Base-by-base conservation (phyloP, 2,888 invertebrate species). In the Dichetophora obliterata region DNA sequence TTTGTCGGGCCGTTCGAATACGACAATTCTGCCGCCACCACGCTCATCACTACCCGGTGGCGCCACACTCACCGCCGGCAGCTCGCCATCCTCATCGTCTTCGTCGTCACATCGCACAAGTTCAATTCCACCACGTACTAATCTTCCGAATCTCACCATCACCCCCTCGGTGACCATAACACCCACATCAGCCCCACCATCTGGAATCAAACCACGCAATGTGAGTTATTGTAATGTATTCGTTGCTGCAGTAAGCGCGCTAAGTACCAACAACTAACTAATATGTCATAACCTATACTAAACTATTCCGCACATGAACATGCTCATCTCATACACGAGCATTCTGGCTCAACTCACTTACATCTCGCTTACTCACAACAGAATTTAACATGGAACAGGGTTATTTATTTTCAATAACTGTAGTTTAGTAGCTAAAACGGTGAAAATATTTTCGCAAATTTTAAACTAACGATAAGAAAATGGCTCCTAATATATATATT, bases 111-210 rank as follows among this genome's bases (percentile, higher is more conserved):
- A 83, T 76, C 87, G 86, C 80, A 84, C 85, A 75, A 87, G 83
- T 80, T 86, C 85, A 24, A 80, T 88, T 81, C 86, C 87, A 80
- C 85, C 89, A 69, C 85, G 90, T 52, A 88, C 90, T 27, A 89
- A 90, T 83, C 82, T 87, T 82, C 88, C 90, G 84, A 90, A 90
- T 86, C 89, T 90, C 85, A 90, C 90, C 75, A 92, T 92, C 86
- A 92, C 92, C 22, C 94, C 94, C 0, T 93, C 94, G 54, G 94
- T 94, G 82, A 94, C 94, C 78, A 94, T 94, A 85, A 94, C 94
- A 6, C 94, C 94, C 14, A 94, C 94, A 59, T 93, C 94, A 31
- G 94, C 93, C 74, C 94, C 94, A 78, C 91, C 92, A 54, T 88
- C 88, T 82, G 89, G 89, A 84, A 84, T 88, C 82, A 90, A 89